Base-by-base conservation (phyloP, 2,113 vertebrate genomes). In the Lagenorhynchus albirostris region DNA sequence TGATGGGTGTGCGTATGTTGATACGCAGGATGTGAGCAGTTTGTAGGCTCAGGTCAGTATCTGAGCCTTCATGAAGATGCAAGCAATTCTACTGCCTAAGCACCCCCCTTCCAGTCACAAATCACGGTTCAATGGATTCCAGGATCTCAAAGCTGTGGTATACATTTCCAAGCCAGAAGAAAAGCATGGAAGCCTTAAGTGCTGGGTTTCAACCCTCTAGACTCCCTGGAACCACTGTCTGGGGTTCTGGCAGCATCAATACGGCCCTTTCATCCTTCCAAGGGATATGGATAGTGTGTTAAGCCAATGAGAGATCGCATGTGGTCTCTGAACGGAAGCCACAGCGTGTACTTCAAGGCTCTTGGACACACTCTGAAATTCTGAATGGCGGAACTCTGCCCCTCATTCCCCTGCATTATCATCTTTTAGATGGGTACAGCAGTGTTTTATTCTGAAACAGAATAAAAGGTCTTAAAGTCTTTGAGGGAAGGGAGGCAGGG, bases 201-300 rank as follows among this genome's bases (percentile, higher is more conserved):
- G 79, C 91, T 80, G 92, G 67, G 47, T 86, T 95, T 93, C 96
- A 62, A 31, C 20, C 53, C 90, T 58, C 20, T 8, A 71, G 77
- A 91, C 86, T 94, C 77, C 9, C 65, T 93, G 94, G 94, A 91
- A 94, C 84, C 90, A 15, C 73, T 8, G 67, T 36, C 53, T 53
- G 62, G 80, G 79, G 23, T 33, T 89, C 92, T 80, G 79, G 93
- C 79, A 71, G 80, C 83, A 13, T 70, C 53, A 0, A 2, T 8
- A 1, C 2, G 18, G 73, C 41, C 70, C 81, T 91, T 77, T 58
- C 29, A 60, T 63, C 62, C 85, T 81, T 62, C 71, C 63, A 2
- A 14, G 58, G 95, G 60, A 21, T 23, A 23, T 6, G 31, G 36
- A 74, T 12, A 33, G 36, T 26, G 63, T 25, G 38, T 31, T 26